These are phyloP conservation scores for Arnoldichthys spilopterus DNA, from an alignment of 2,797 vertebrate genomes.

Conservation along the genomic window DNA sequence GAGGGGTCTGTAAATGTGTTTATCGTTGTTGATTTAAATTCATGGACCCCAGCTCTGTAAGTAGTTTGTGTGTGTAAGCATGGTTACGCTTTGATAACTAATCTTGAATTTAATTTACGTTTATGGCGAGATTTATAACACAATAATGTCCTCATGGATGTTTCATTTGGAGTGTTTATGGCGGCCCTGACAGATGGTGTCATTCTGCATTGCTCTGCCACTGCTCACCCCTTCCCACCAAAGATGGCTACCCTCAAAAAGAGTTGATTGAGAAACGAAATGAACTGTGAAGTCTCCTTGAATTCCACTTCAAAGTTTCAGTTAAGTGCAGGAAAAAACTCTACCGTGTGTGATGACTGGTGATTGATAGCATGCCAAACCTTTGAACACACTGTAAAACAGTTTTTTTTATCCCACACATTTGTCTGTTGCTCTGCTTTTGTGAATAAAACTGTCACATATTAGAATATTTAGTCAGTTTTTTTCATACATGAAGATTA, in stretches of 20 bases:
- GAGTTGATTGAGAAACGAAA: conserved; percentile 55
- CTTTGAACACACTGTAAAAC: conserved; percentile 48
- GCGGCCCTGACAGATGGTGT: conserved; percentile 58
- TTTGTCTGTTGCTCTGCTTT: background rate
- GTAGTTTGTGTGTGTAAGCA: conserved; percentile 31
- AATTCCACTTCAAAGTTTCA: conserved; percentile 60
- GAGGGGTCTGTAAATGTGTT: conserved; percentile 26
- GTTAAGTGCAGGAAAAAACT: conserved; percentile 47
- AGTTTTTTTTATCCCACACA: background rate
- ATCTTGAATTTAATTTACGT: conserved; percentile 57
- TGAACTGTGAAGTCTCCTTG: conserved; percentile 61
- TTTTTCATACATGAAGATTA: background rate
- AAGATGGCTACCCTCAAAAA: conserved; percentile 47
- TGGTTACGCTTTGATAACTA: conserved; percentile 47
- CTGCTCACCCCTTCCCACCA: conserved; percentile 44
- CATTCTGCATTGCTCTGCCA: conserved; percentile 49
- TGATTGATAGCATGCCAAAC: conserved; percentile 46
- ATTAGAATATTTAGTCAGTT: background rate
- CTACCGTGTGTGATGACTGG: conserved; percentile 17
- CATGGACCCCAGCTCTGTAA: conserved; percentile 16
- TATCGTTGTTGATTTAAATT: conserved; percentile 40
- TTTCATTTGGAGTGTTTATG: conserved; percentile 60
- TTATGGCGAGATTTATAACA: conserved; percentile 57
- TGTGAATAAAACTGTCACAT: background rate
- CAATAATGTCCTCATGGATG: conserved; percentile 54